Evolutionary conservation across 2,113 vertebrate species (phyloP).

Genomic region (Antechinus stuartii): DNA sequence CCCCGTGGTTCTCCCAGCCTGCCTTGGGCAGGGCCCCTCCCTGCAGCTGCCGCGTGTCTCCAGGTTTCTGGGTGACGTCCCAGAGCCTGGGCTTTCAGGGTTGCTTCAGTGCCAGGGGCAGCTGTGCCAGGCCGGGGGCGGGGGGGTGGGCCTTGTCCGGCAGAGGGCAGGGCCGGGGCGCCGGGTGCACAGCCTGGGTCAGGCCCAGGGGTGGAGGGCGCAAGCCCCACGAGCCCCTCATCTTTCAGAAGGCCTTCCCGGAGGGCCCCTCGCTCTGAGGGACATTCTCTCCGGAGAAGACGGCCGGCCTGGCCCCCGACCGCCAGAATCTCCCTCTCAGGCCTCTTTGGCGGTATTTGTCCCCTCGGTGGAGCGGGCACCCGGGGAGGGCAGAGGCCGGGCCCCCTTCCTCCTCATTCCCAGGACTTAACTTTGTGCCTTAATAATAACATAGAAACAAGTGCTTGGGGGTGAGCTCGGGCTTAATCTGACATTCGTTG

Average conservation of each 20-base stretch:
- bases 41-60: not conserved
- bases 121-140: not conserved
- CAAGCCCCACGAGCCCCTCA: too few relatives aligned
- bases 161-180: too few relatives aligned
- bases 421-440: not conserved
- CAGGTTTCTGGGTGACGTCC: not conserved
- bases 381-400: not conserved
- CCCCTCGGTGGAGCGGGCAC: not conserved
- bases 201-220: not conserved
- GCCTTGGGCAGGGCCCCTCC: not conserved
- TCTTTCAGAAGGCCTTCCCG: too few relatives aligned
- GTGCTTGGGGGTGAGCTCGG: not conserved
- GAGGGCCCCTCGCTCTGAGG: too few relatives aligned
- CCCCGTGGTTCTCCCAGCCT: rapidly evolving
- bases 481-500: not conserved
- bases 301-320: not conserved
- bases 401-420: not conserved
- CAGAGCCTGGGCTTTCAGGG: not conserved
- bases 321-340: not conserved
- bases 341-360: too few relatives aligned
- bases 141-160: rapidly evolving
- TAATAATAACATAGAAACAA: too few relatives aligned
- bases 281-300: too few relatives aligned
- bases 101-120: not conserved
- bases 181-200: too few relatives aligned